Evolutionary conservation across 2,113 vertebrate species (phyloP), one percentile per base, ranked within the genome.

Genomic region (Collichthys lucidus): DNA sequence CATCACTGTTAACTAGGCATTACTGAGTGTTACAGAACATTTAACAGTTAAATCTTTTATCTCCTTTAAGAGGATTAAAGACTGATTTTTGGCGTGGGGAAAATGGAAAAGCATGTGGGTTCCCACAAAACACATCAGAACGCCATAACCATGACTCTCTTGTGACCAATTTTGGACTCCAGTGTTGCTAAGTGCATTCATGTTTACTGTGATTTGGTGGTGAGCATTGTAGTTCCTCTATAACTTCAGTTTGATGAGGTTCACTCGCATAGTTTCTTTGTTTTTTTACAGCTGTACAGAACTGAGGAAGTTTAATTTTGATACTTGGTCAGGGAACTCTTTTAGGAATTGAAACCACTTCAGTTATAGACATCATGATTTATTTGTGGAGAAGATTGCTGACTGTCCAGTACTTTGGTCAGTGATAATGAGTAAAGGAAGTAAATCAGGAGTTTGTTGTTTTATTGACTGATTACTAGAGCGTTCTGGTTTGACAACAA

Each of bases 341-440:
- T 44, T 62, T 19, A n/a, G 17, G 52, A 77, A 81, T 56, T 62
- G 15, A 67, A 63, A 49, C 9, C 20, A 17, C 46, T 57, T 80
- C 16, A 35, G n/a, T 35, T 35, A 35, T 6, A 31, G n/a, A n/a
- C 47, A 24, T 19, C 10, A 11, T 22, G 9, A 1, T 24, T 42
- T 5, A 19, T 11, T 14, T 4, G 19, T 7, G 14, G 46, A 74
- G 17, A 57, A 11, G 42, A 5, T 19, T 35, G 52, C 24, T 29
- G 20, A 19, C n/a, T 40, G 57, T 53, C 35, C 15, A 20, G 7
- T 9, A 40, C 35, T 9, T 40, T 8, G 9, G 9, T 40, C 35
- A 40, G 35, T 19, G 10, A 42, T 55, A 16, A 29, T 17, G 4
- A 24, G 46, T 20, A 29, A 16, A 16, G 19, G 15, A 50, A 5